Percentiles rank a stretch among this genome's conserved stretches.
Conservation (phyloP, 2,797 vertebrate species). For the Ctenosaura bakeri region DNA sequence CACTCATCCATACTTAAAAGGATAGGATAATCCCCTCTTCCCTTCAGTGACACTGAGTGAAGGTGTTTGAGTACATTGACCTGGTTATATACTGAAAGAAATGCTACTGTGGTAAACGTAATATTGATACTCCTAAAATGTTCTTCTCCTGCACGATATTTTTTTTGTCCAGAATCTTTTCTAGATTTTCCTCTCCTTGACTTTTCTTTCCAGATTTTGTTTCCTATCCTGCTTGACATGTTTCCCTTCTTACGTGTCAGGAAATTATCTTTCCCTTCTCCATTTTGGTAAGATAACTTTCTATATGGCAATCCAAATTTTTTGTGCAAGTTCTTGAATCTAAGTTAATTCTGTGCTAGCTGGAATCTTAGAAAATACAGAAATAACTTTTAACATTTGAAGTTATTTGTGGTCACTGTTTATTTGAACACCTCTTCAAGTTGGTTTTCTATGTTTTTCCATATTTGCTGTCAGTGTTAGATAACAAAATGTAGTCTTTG, state of each 20-base stretch:
- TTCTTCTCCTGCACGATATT: slow-evolving; percentile 84
- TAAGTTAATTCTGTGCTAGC: slow-evolving; percentile 59
- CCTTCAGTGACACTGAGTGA: neutral
- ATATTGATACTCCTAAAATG: slow-evolving; percentile 81
- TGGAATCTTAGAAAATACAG: slow-evolving; percentile 64
- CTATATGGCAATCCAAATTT: slow-evolving; percentile 81
- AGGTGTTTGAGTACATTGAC: neutral
- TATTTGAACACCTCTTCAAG: neutral
- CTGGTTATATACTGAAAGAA: slow-evolving; percentile 37
- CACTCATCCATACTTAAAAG: neutral
- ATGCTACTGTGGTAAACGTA: slow-evolving; percentile 62
- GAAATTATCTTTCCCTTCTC: slow-evolving; percentile 87
- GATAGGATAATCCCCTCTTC: slow-evolving; percentile 42
- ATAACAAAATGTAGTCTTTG: slow-evolving; percentile 14
- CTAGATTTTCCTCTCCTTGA: slow-evolving; percentile 88
- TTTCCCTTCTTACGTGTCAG: slow-evolving; percentile 88
- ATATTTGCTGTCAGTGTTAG: neutral
- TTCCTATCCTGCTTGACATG: slow-evolving; percentile 90
- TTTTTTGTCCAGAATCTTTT: slow-evolving; percentile 84
- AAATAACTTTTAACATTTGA: slow-evolving; percentile 65
- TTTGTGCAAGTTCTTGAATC: slow-evolving; percentile 70
- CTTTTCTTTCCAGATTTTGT: slow-evolving; percentile 91
- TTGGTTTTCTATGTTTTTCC: neutral
- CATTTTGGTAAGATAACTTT: slow-evolving; percentile 87
- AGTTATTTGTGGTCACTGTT: neutral